phyloP scores from a whole-genome alignment of 2,797 vertebrate species.

The Pogonophryne albipinna region DNA sequence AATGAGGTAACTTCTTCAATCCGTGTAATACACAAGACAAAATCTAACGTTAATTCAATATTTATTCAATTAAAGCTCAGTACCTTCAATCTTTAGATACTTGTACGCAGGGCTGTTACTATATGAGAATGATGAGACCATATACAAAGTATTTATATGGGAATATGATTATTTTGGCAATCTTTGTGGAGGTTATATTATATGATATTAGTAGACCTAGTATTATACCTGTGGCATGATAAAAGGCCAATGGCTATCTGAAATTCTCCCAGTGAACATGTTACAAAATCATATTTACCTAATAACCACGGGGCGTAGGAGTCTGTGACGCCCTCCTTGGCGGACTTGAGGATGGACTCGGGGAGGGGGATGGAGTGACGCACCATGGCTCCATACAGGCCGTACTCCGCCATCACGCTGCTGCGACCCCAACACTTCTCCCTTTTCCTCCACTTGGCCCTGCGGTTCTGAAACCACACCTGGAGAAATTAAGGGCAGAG shows the following conservation, averaged over 20 bases:
- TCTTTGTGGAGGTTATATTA: too few relatives aligned
- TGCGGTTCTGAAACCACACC: conserved; percentile 99
- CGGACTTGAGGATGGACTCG: conserved; percentile 98
- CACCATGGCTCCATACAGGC: conserved; percentile 98
- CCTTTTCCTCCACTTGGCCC: conserved; percentile 98
- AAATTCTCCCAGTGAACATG: neutral
- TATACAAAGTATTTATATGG: too few relatives aligned
- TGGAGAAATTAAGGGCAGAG: conserved; percentile 55
- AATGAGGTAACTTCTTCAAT: too few relatives aligned
- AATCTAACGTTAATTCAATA: too few relatives aligned
- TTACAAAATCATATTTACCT: conserved; percentile 73
- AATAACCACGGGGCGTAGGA: conserved; percentile 98
- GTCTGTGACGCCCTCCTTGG: conserved; percentile 97
- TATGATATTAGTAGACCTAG: too few relatives aligned
- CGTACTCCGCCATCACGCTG: conserved; percentile 99
- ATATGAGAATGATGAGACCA: too few relatives aligned
- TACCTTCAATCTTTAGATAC: too few relatives aligned
- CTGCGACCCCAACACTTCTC: conserved; percentile 99
- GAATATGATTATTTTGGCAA: too few relatives aligned
- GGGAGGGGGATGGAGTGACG: conserved; percentile 98
- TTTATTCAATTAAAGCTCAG: too few relatives aligned
- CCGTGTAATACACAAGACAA: too few relatives aligned
- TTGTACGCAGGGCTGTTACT: too few relatives aligned
- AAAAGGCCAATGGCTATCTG: neutral
- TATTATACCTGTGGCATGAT: too few relatives aligned